These are phyloP conservation scores for Nothocercus julius DNA, from an alignment of 2,113 vertebrate species.

Conservation along the genomic window DNA sequence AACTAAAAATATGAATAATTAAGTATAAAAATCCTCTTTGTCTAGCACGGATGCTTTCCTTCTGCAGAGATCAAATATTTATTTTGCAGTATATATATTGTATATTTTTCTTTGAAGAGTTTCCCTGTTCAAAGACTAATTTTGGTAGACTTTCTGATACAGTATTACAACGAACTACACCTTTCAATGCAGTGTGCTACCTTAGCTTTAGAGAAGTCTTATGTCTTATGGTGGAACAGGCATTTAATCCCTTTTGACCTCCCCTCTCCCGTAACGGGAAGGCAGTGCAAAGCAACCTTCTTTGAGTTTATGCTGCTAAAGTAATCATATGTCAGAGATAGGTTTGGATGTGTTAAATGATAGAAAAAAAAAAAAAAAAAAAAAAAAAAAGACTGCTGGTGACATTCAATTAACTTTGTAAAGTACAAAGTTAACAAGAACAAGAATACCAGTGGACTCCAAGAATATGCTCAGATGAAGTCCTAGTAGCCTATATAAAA, in stretches of 20 bases:
- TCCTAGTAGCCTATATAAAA: not conserved
- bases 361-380: not conserved
- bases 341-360: not conserved
- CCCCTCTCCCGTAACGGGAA: not conserved
- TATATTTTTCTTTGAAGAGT: not conserved
- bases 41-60: not conserved
- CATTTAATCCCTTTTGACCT: not conserved
- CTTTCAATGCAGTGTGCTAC: not conserved
- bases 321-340: not conserved
- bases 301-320: not conserved
- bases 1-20: not conserved
- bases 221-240: not conserved
- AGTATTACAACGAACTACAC: not conserved
- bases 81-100: not conserved
- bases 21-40: not conserved
- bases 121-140: not conserved
- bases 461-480: not conserved
- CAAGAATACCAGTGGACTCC: not conserved
- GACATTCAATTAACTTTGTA: slow-evolving; percentile 14
- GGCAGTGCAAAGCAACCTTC: not conserved
- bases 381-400: not conserved
- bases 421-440: not conserved
- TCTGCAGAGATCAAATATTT: not conserved
- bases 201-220: not conserved
- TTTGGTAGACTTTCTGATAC: not conserved